Conservation (phyloP, 2,113 vertebrate genomes). For the Bufo bufo region DNA sequence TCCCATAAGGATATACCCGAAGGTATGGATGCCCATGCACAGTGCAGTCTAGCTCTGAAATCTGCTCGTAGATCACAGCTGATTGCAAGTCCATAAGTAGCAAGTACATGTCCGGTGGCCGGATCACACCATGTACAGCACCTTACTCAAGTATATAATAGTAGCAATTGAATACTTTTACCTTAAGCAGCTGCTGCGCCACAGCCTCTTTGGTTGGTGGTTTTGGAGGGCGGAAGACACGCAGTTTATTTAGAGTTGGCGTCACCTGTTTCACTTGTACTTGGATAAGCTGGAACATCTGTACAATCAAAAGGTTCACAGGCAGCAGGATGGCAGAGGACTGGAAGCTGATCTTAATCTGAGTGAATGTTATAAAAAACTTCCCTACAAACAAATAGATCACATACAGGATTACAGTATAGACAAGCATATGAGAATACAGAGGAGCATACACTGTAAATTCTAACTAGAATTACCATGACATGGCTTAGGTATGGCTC, state of each 20-base stretch:
- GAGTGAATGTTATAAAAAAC: slow-evolving; percentile 59
- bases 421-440: background rate
- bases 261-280: slow-evolving; percentile 37
- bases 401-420: background rate
- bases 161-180: slow-evolving; percentile 32
- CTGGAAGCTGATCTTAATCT: slow-evolving; percentile 63
- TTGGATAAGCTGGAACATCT: slow-evolving; percentile 62
- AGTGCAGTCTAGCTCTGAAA: too few relatives aligned
- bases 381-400: slow-evolving; percentile 44
- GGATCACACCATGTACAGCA: too few relatives aligned
- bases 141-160: too few relatives aligned
- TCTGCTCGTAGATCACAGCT: too few relatives aligned
- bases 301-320: slow-evolving; percentile 59
- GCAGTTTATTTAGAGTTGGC: background rate
- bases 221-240: background rate
- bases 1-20: too few relatives aligned
- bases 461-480: background rate
- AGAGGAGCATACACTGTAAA: background rate
- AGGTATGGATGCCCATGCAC: too few relatives aligned
- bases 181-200: slow-evolving; percentile 45
- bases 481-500: background rate
- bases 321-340: slow-evolving; percentile 63
- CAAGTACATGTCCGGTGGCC: too few relatives aligned
- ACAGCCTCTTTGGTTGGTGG: background rate
- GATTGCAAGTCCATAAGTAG: too few relatives aligned